Evolutionary conservation across 1,140 invertebrate genomes (phyloP).

Genomic region (Telenomus remus): DNA sequence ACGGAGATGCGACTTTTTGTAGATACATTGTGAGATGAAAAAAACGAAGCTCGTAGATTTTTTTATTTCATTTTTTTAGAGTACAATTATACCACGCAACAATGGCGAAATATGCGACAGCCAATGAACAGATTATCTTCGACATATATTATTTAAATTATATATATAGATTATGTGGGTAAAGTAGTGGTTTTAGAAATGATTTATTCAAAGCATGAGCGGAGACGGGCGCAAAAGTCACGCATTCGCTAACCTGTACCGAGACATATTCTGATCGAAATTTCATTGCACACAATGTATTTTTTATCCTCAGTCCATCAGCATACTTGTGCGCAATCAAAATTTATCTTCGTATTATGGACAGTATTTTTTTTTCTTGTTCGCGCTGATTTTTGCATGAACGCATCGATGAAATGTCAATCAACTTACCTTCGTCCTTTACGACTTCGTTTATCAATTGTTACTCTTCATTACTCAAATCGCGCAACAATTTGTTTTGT

Average conservation of each 20-base stretch:
- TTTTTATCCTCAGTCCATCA: constrained; percentile 1
- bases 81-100: constrained; percentile 49
- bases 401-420: neutral
- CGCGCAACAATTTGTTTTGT: constrained; percentile 28
- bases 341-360: constrained; percentile 32
- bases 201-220: constrained; percentile 48
- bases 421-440: constrained; percentile 9
- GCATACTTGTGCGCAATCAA: constrained; percentile 2
- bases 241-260: constrained; percentile 6
- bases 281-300: constrained; percentile 26
- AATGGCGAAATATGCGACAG: constrained; percentile 44
- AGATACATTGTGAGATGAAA: constrained; percentile 41
- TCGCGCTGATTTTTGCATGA: constrained; percentile 15
- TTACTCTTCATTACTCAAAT: constrained; percentile 10
- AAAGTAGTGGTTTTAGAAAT: constrained; percentile 71
- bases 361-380: constrained; percentile 41
- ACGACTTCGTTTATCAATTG: constrained; percentile 24
- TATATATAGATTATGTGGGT: constrained; percentile 67
- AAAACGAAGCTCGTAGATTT: constrained; percentile 46
- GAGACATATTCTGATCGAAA: constrained; percentile 26
- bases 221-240: constrained; percentile 31
- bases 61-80: constrained; percentile 36
- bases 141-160: constrained; percentile 74
- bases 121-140: constrained; percentile 54
- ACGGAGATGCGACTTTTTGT: constrained; percentile 37